Base-by-base conservation (phyloP, 1,140 invertebrate species). In the Ostrea edulis region DNA sequence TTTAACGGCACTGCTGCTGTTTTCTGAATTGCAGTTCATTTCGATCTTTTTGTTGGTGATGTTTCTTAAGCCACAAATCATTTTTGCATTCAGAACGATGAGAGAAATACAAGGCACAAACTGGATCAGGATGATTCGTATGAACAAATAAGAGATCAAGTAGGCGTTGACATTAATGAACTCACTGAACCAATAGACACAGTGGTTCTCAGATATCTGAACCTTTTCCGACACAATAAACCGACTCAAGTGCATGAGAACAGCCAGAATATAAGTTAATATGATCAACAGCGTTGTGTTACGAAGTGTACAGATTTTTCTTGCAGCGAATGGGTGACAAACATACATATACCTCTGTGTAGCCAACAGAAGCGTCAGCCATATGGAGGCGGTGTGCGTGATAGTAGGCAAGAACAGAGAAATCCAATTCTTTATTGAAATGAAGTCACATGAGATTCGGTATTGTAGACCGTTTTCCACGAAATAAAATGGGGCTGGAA, bases 51-150 rank as follows among this genome's bases (percentile, higher is more conserved):
- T 89, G 65, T 89, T 87, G 7, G 86, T 87, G 7, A 89, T 85
- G 58, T 68, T 85, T 51, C 86, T 71, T 55, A 89, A 44, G 44
- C 89, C 89, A 71, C 52, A 65, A 35, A 89, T 53, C n/a, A 89
- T 89, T 83, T 71, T 89, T 3, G 83, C 81, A 86, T 89, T 89
- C 25, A 89, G 62, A 83, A 89, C 53, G 71, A 89, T 89, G 12
- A 89, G 84, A 29, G 71, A 81, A 51, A 89, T 86, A 86, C 89
- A 89, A 89, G 89, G 89, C 86, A 87, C 89, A 84, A 89, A 89
- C 85, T 89, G 89, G 65, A 89, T 89, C 4, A 89, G 55, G 14
- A 89, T 87, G 20, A 89, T 89, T 53, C 89, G 54, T 35, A 89
- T 86, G 53, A 82, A 82, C 58, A 89, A 82, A 62, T 89, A 89